Conservation (phyloP, 2,113 vertebrate species). For the Diglossa brunneiventris region DNA sequence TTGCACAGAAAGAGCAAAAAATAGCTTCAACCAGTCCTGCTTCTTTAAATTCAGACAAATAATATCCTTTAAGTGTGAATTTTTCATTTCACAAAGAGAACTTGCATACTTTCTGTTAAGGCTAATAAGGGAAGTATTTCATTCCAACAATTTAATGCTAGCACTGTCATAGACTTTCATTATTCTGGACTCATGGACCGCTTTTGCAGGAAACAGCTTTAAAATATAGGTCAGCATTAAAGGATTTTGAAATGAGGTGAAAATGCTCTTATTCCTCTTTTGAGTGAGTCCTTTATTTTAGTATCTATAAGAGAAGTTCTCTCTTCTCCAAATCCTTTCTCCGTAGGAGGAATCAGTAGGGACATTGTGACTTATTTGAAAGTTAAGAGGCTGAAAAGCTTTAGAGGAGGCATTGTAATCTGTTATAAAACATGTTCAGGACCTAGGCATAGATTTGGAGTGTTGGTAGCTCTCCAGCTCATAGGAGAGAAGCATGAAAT, state of each 20-base stretch:
- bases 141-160: not conserved
- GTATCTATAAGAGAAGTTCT: not conserved
- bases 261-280: slow-evolving; percentile 14
- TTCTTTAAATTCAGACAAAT: not conserved
- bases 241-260: not conserved
- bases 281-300: slow-evolving; percentile 4
- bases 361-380: slow-evolving; percentile 1
- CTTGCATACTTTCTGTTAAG: not conserved
- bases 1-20: not conserved
- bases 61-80: not conserved
- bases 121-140: not conserved
- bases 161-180: not conserved
- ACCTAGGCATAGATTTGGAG: not conserved
- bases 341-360: not conserved
- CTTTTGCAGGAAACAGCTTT: slow-evolving; percentile 5
- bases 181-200: not conserved
- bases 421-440: not conserved
- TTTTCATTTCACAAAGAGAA: not conserved
- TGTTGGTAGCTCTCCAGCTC: not conserved
- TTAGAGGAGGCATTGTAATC: slow-evolving; percentile 23
- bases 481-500: not conserved
- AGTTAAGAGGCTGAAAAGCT: slow-evolving; percentile 36
- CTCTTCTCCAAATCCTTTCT: slow-evolving; percentile 36
- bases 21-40: not conserved
- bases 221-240: slow-evolving; percentile 28